Evolutionary conservation across 2,113 vertebrate species (phyloP).

Genomic region (Psittacara wagleri): DNA sequence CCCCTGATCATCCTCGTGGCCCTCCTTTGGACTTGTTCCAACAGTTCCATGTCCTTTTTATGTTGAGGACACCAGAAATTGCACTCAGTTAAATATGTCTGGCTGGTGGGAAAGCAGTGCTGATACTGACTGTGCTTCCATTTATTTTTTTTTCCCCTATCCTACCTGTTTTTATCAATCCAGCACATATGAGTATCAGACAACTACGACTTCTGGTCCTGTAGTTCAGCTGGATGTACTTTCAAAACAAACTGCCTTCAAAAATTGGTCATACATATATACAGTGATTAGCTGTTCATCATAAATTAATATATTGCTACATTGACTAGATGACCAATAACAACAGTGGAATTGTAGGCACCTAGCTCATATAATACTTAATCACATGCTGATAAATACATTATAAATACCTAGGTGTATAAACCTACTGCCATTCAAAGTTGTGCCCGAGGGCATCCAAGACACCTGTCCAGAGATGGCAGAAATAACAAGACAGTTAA

Average conservation of each 20-base stretch:
- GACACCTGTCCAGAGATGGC: not conserved
- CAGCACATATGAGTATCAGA: not conserved
- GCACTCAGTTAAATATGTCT: not conserved
- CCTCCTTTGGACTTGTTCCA: too few species aligned
- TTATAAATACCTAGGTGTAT: not conserved
- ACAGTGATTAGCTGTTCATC: not conserved
- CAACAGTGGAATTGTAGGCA: not conserved
- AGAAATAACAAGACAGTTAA: not conserved
- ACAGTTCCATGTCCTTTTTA: too few species aligned
- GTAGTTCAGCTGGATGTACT: not conserved
- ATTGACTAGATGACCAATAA: not conserved
- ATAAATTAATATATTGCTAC: not conserved
- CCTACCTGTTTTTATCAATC: not conserved
- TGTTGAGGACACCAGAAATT: too few species aligned
- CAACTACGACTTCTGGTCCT: not conserved
- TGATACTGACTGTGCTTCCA: not conserved
- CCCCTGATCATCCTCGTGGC: too few species aligned
- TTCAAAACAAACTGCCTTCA: not conserved
- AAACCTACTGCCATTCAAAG: not conserved
- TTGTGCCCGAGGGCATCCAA: not conserved
- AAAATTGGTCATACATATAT: not conserved
- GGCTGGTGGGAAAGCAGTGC: not conserved
- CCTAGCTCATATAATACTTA: not conserved
- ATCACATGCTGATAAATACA: not conserved
- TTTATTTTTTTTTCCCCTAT: not conserved